Evolutionary conservation across 2,888 invertebrate species (phyloP), one percentile per base, ranked within the genome.

Genomic region (Dolomedes plantarius): DNA sequence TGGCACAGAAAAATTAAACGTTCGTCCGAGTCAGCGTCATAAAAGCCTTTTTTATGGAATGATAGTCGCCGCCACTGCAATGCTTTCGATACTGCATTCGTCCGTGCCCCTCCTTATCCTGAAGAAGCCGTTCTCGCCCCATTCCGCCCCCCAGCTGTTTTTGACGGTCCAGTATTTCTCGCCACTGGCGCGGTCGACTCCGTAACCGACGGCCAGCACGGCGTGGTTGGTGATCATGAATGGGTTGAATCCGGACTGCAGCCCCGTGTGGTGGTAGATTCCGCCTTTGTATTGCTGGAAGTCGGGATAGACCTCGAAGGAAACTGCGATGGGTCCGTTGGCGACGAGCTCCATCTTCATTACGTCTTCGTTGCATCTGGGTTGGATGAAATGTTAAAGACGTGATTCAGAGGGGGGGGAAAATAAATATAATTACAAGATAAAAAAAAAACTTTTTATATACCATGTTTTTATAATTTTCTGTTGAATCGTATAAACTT

Each of bases 241-340:
- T 5, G 92, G 92, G 87, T 92, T 91, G 23, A 87, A 87, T 0
- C 77, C 56, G n/a, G 56, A 39, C 19, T 67, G 28, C 0, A 91
- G 86, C 1, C 89, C 90, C 7, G 91, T 91, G 88, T 92, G 92
- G 62, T 90, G 91, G 88, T 93, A 93, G 50, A 93, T 90, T 1
- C 93, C 93, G 16, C 89, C 88, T 0, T 88, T 85, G 87, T 91
- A 92, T 73, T 90, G 86, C 85, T 90, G 79, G 87, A 92, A 92
- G 87, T 92, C 92, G 56, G 88, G 73, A 88, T 92, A 92, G 7
- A 93, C 93, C 82, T 92, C 91, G 89, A 93, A 92, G 0, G 91
- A 90, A 0, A 93, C 91, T 2, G 92, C 90, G 50, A 93, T 88
- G 0, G 93, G 93, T 0, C 93, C 93, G 80, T 91, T 90, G 32